Evolutionary conservation across 2,888 invertebrate species (phyloP), one percentile per base, ranked within the genome.

Genomic region (Drosophila meridionalis): DNA sequence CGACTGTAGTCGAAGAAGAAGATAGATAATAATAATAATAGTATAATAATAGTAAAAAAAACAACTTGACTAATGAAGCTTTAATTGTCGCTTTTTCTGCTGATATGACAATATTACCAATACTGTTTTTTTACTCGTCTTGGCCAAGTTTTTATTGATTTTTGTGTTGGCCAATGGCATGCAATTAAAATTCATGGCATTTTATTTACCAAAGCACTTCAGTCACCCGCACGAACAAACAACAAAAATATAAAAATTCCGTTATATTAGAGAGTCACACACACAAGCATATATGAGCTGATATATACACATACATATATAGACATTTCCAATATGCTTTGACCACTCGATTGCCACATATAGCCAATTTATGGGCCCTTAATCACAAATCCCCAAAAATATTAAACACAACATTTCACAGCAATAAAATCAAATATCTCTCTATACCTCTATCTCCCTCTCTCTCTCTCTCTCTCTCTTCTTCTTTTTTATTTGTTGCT

Each of bases 101-200:
- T 32, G 45, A 78, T 73, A 32, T 32, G 62, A 34, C 50, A 60
- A 52, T 52, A 58, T 73, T 52, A 43, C 36, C 52, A 48, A 42
- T 50, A 57, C 9, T 26, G 1, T 26, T 5, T 48, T 53, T 59
- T 38, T 48, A 30, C 26, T 50, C 12, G 20, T 48, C 14, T 59
- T 26, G 8, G 42, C 32, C 43, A n/a, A 32, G 40, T 66, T 78
- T 75, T 55, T 65, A 32, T 42, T 65, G 58, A 56, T 56, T 56
- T 56, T 42, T 40, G 65, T 47, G 71, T 42, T 45, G 61, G 26
- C 59, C 73, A 79, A 67, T 69, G 69, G 68, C 69, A 70, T 61
- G 74, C 74, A 83, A 83, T 85, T 82, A 75, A 85, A 78, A 80
- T 78, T 83, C 76, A 83, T 74, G 59, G 65, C 72, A 78, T 85